phyloP scores from a whole-genome alignment of 2,888 invertebrate species.

The Metellina segmentata region DNA sequence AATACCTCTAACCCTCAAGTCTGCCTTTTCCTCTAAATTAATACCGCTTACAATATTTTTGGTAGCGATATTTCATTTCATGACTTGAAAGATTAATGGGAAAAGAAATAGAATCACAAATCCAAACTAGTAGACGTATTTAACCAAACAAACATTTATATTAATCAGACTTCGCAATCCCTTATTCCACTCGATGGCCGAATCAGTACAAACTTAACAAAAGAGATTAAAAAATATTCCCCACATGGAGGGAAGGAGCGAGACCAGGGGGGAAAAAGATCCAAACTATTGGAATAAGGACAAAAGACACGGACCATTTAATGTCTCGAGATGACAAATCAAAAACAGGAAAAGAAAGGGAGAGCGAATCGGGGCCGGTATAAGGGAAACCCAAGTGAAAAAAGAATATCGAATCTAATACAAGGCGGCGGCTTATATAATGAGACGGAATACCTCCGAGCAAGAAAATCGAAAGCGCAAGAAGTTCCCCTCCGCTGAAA shows the following conservation, averaged over 20 bases:
- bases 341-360: background rate
- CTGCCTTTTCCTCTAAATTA: no score
- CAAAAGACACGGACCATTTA: slow-evolving; percentile 36
- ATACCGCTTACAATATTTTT: no score
- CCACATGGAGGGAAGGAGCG: background rate
- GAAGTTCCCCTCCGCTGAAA: slow-evolving; percentile 41
- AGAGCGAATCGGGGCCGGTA: background rate
- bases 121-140: no score
- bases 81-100: no score
- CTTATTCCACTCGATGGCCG: background rate
- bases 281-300: slow-evolving; percentile 22
- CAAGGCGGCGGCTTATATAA: slow-evolving; percentile 73
- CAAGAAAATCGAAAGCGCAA: slow-evolving; percentile 67
- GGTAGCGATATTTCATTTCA: no score
- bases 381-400: background rate
- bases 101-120: no score
- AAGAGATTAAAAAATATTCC: slow-evolving; percentile 5
- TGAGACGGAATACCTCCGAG: slow-evolving; percentile 72
- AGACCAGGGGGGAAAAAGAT: background rate
- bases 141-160: background rate
- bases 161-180: background rate
- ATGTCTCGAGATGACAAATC: slow-evolving; percentile 28
- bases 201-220: background rate
- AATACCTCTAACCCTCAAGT: no score
- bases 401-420: slow-evolving; percentile 58